A percentile compares a stretch with the other conserved stretches of the same genome.
Evolutionary conservation across 2,888 invertebrate genomes (phyloP).

Genomic region (Platycheirus albimanus): DNA sequence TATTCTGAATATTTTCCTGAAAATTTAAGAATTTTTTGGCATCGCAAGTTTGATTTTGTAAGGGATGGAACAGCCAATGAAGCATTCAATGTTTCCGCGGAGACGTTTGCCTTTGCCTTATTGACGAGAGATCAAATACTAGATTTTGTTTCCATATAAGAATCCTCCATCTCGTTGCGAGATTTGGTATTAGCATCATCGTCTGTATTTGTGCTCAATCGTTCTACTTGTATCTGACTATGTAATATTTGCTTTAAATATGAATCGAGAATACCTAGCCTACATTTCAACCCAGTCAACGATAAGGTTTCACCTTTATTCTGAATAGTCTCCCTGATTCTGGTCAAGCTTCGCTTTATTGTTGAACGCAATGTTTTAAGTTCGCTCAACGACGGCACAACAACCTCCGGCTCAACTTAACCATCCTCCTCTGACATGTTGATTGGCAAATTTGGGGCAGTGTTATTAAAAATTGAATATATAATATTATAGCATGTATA

Average conservation of each 20-base stretch:
- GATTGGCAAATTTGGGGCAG: neutral
- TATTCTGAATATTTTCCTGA: constrained; percentile 56
- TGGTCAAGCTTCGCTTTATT: neutral
- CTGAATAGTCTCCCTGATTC: neutral
- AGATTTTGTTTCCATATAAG: constrained; percentile 2
- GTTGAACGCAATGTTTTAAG: neutral
- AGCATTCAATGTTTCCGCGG: neutral
- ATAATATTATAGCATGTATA: too few relatives aligned
- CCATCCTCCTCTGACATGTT: neutral
- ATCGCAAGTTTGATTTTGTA: neutral
- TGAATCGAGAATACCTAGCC: constrained; percentile 2
- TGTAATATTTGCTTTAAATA: constrained; percentile 12
- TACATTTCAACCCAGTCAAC: constrained; percentile 10
- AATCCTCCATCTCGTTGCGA: neutral
- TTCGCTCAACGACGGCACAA: neutral
- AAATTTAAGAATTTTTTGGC: constrained; percentile 60
- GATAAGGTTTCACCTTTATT: too few relatives aligned
- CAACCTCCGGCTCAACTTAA: neutral
- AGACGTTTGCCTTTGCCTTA: neutral
- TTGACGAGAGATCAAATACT: neutral
- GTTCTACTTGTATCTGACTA: neutral
- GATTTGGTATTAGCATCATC: neutral
- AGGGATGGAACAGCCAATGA: neutral
- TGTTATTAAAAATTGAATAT: too few relatives aligned
- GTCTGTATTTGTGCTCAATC: neutral